Evolutionary conservation across 2,888 invertebrate genomes (phyloP).

Genomic region (Marronus borbonicus): DNA sequence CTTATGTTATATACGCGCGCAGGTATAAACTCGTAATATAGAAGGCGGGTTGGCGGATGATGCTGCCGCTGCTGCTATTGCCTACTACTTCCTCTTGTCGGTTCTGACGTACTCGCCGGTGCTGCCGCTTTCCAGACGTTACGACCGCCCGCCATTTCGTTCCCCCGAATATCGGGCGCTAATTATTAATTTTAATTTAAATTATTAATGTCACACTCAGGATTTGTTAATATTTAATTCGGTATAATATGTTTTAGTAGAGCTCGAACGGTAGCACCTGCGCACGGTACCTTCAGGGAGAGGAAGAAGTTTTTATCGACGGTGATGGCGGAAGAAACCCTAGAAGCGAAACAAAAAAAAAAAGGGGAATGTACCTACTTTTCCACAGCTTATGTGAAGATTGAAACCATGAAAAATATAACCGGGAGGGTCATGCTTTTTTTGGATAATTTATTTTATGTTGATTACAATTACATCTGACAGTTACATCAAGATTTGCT

Average conservation of each 20-base stretch:
- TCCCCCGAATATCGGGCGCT: constrained; percentile 15
- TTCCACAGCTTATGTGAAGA: too few species aligned
- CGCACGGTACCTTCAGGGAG: not conserved
- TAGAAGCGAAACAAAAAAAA: too few species aligned
- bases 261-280: not conserved
- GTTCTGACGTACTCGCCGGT: not conserved
- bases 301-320: too few species aligned
- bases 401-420: too few species aligned
- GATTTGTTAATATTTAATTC: constrained; percentile 46
- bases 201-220: constrained; percentile 48
- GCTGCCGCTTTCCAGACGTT: constrained; percentile 7
- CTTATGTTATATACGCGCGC: constrained; percentile 24
- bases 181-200: constrained; percentile 51
- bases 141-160: constrained; percentile 13
- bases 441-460: too few species aligned
- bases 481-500: too few species aligned
- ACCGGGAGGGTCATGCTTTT: too few species aligned
- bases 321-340: too few species aligned
- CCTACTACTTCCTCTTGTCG: not conserved
- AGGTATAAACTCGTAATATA: constrained; percentile 14
- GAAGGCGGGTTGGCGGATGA: constrained; percentile 5
- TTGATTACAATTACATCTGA: too few species aligned
- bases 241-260: constrained; percentile 34
- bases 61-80: not conserved
- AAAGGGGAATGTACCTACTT: too few species aligned